These are phyloP conservation scores for Tribolium freemani DNA, from an alignment of 2,888 invertebrate species.

Conservation along the genomic window DNA sequence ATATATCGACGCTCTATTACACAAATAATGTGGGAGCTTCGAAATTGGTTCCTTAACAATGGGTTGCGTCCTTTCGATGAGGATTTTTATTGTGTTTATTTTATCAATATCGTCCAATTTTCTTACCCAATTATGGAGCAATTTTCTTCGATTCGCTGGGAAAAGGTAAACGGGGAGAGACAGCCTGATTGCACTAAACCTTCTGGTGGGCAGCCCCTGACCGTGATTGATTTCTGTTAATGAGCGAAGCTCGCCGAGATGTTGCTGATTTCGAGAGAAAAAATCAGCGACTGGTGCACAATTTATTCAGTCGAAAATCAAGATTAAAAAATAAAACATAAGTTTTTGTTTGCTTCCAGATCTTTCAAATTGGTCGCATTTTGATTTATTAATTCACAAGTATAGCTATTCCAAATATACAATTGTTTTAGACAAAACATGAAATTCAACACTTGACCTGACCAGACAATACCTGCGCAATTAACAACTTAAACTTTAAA, in stretches of 20 bases:
- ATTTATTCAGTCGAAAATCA: too few species aligned
- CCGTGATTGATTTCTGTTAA: constrained; percentile 49
- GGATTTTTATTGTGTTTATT: constrained; percentile 32
- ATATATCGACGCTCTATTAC: constrained; percentile 2
- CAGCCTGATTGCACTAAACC: constrained; percentile 23
- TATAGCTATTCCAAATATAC: too few species aligned
- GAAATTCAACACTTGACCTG: too few species aligned
- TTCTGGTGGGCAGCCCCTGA: constrained; percentile 26
- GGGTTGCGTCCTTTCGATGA: constrained; percentile 16
- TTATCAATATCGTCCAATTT: constrained; percentile 40
- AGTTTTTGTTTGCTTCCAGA: too few species aligned
- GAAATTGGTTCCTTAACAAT: constrained; percentile 25
- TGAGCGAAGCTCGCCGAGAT: constrained; percentile 38
- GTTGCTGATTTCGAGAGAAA: too few species aligned
- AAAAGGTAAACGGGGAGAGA: background rate
- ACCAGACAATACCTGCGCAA: too few species aligned
- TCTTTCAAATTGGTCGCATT: too few species aligned
- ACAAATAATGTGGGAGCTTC: constrained; percentile 7
- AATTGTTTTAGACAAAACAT: too few species aligned
- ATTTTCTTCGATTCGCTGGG: constrained; percentile 43
- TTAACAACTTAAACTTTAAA: too few species aligned
- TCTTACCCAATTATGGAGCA: constrained; percentile 49
- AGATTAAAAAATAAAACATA: too few species aligned
- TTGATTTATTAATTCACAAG: too few species aligned
- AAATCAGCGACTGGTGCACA: too few species aligned